Percentiles rank a stretch among this genome's conserved stretches.
These are phyloP conservation scores for Yponomeuta cagnagella DNA, from an alignment of 2,888 invertebrate genomes.

Conservation along the genomic window DNA sequence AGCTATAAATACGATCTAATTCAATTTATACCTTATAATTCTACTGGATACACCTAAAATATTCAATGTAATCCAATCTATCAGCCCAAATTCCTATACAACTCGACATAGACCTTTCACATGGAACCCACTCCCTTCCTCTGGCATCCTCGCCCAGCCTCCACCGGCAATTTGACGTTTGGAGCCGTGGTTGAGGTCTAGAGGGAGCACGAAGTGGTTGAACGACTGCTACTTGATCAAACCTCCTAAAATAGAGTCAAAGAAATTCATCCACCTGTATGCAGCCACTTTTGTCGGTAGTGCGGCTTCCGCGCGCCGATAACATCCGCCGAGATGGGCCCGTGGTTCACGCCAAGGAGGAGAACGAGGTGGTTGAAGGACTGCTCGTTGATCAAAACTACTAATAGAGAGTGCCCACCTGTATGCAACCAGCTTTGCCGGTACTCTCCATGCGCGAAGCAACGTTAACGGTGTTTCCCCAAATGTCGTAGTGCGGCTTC, in stretches of 20 bases:
- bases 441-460: slow-evolving; percentile 99
- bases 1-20: no score
- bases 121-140: no score
- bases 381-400: slow-evolving; percentile 86
- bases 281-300: slow-evolving; percentile 95
- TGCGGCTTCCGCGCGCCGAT: slow-evolving; percentile 96
- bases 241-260: not conserved
- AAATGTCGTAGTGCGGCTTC: slow-evolving; percentile 97
- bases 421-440: slow-evolving; percentile 93
- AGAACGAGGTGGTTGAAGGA: slow-evolving; percentile 96
- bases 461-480: slow-evolving; percentile 98
- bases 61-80: no score
- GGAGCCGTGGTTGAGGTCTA: not conserved
- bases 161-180: no score
- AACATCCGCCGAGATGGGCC: slow-evolving; percentile 96
- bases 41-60: no score
- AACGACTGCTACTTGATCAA: not conserved
- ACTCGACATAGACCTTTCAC: no score
- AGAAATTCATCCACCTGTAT: slow-evolving; percentile 50
- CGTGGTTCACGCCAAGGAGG: slow-evolving; percentile 96
- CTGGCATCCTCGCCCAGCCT: no score
- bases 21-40: no score
- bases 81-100: no score
- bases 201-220: not conserved
- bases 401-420: no score